These are phyloP conservation scores for Esperia sulphurella DNA, from an alignment of 2,888 invertebrate genomes.

Conservation along the genomic window DNA sequence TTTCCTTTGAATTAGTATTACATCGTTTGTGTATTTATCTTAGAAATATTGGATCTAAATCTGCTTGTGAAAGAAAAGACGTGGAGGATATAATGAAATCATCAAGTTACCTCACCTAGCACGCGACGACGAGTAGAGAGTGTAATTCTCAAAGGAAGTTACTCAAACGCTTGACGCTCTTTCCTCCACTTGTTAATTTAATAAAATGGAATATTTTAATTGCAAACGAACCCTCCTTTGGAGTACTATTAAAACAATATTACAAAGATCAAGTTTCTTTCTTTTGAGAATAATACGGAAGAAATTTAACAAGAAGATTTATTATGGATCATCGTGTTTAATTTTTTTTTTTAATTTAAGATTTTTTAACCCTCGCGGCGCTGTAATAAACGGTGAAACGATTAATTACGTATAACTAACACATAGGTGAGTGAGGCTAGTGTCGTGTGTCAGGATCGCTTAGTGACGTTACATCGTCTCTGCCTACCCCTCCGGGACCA, in stretches of 20 bases:
- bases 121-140: neutral
- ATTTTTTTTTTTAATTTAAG: no score
- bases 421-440: no score
- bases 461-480: no score
- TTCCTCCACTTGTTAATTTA: slow-evolving; percentile 45
- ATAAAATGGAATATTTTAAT: slow-evolving; percentile 58
- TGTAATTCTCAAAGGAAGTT: slow-evolving; percentile 16
- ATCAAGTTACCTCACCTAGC: slow-evolving; percentile 2
- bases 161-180: slow-evolving; percentile 30
- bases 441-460: no score
- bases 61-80: neutral
- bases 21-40: no score
- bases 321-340: no score
- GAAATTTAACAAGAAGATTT: neutral
- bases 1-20: no score
- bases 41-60: no score
- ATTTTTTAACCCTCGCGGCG: no score
- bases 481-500: no score
- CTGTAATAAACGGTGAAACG: no score
- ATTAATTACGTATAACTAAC: no score
- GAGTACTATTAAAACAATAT: slow-evolving; percentile 44
- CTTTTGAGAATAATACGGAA: slow-evolving; percentile 4
- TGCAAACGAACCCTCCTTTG: slow-evolving; percentile 39
- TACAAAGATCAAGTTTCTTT: slow-evolving; percentile 17
- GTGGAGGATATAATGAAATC: neutral